A percentile compares a stretch with the other conserved stretches of the same genome.
Evolutionary conservation across 1,140 invertebrate genomes (phyloP).

Genomic region (Musca vetustissima): DNA sequence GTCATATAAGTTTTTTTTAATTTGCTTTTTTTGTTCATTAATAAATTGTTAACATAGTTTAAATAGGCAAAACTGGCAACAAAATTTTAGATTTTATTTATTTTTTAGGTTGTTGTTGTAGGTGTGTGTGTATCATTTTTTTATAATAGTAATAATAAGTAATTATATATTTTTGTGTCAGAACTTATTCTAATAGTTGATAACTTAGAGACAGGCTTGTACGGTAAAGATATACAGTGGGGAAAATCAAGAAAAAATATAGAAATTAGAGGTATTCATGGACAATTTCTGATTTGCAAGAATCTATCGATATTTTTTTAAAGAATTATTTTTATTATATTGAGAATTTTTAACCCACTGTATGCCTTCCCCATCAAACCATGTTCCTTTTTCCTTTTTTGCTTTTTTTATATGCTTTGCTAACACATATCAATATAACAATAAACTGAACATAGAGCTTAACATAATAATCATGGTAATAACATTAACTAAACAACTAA

Average conservation of each 20-base stretch:
- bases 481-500: no score
- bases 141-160: background rate
- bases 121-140: background rate
- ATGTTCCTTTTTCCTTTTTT: no score
- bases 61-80: constrained; percentile 56
- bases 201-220: background rate
- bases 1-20: background rate
- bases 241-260: background rate
- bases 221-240: background rate
- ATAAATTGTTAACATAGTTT: constrained; percentile 53
- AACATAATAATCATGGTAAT: no score
- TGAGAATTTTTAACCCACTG: no score
- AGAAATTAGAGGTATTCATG: no score
- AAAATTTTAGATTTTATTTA: constrained; percentile 40
- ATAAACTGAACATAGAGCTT: no score
- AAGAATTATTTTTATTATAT: no score
- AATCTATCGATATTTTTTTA: no score
- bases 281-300: no score
- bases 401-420: no score
- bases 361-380: no score
- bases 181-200: constrained; percentile 16
- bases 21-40: constrained; percentile 7
- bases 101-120: background rate
- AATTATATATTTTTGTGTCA: background rate
- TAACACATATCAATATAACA: no score